Percentiles rank a stretch among this genome's conserved stretches.
Evolutionary conservation across 1,140 invertebrate species (phyloP).

Genomic region (Drosophila arawakana): DNA sequence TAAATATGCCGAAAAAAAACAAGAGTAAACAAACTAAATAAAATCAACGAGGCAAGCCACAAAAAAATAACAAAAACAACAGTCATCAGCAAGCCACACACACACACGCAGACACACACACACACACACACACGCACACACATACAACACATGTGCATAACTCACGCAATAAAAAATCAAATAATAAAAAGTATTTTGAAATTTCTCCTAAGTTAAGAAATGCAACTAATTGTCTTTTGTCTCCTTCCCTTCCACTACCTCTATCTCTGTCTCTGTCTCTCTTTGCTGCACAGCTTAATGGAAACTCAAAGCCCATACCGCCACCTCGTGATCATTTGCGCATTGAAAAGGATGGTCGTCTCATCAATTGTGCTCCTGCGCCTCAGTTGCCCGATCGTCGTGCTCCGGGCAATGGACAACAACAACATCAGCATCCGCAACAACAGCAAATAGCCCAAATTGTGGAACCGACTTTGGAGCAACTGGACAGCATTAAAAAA

Average conservation of each 20-base stretch:
- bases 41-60: conserved; percentile 8
- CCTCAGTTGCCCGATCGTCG: conserved; percentile 89
- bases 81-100: conserved; percentile 16
- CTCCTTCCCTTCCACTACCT: background rate
- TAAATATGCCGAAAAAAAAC: background rate
- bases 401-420: conserved; percentile 71
- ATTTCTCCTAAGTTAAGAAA: background rate
- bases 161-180: conserved; percentile 20
- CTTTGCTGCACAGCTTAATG: conserved; percentile 68
- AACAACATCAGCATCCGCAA: conserved; percentile 71
- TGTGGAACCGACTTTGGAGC: conserved; percentile 91
- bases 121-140: conserved; percentile 11
- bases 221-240: conserved; percentile 31
- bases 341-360: conserved; percentile 87
- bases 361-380: conserved; percentile 88
- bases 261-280: background rate
- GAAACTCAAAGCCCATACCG: conserved; percentile 88
- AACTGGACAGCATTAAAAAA: conserved; percentile 95
- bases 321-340: conserved; percentile 90
- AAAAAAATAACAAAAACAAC: conserved; percentile 31
- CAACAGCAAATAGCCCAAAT: conserved; percentile 85
- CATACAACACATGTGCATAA: conserved; percentile 24
- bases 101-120: conserved; percentile 32
- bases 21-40: conserved; percentile 18
- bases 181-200: background rate